These are phyloP conservation scores for Gryllus bimaculatus DNA, from an alignment of 1,140 invertebrate species.

Conservation along the genomic window DNA sequence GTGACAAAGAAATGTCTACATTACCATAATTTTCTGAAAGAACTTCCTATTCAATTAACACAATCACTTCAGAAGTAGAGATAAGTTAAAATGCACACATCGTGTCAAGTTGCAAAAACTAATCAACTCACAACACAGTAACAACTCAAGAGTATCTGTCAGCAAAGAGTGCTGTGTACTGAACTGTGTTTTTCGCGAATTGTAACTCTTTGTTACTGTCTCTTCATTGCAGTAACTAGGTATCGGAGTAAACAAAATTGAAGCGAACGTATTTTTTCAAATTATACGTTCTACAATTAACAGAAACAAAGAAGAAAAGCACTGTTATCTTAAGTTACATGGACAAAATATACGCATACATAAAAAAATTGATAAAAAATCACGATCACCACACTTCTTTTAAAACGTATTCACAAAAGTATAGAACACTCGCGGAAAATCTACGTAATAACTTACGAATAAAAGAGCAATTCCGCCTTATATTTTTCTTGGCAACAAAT, in stretches of 20 bases:
- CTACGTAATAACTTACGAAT: background rate
- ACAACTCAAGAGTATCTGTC: background rate
- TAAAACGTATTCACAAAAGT: too few relatives aligned
- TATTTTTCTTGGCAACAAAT: slow-evolving; percentile 15
- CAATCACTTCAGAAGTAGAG: background rate
- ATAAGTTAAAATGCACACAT: background rate
- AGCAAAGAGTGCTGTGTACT: background rate
- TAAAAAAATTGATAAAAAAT: background rate
- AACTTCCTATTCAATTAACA: background rate
- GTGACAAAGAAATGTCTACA: background rate
- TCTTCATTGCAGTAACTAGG: background rate
- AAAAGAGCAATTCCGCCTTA: slow-evolving; percentile 16
- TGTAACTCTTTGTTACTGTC: background rate
- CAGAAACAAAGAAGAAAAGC: background rate
- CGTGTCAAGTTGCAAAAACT: background rate
- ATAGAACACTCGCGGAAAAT: background rate
- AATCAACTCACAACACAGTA: background rate
- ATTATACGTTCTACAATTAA: background rate
- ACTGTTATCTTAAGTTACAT: background rate
- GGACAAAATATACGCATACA: background rate
- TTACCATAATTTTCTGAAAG: background rate
- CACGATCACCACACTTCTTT: background rate
- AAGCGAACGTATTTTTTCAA: background rate
- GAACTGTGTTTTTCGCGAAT: background rate
- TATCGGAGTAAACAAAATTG: background rate